A percentile compares a stretch with the other conserved stretches of the same genome.
Conservation (phyloP, 2,113 vertebrate species). For the Phalacrocorax aristotelis region DNA sequence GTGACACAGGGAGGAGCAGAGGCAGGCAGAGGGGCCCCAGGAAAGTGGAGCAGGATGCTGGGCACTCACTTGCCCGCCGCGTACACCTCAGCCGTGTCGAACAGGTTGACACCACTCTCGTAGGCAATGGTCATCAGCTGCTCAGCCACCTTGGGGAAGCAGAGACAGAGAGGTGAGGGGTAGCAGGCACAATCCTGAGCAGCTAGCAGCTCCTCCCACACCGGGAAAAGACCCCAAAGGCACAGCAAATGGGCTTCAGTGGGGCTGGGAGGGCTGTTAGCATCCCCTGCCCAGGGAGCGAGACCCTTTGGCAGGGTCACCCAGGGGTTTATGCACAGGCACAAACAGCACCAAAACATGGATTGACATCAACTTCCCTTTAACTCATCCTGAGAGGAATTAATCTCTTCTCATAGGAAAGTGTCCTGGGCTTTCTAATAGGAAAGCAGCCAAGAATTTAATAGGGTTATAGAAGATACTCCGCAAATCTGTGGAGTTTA, state of each 20-base stretch:
- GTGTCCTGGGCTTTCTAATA: not conserved
- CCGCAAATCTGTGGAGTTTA: not conserved
- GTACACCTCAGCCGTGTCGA: conserved; percentile 97
- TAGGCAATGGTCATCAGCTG: conserved; percentile 97
- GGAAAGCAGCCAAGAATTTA: not conserved
- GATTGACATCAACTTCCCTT: not conserved
- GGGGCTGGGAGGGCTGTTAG: not conserved
- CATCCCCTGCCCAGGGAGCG: not conserved
- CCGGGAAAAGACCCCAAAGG: fast-evolving
- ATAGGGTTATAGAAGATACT: not conserved
- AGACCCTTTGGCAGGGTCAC: fast-evolving
- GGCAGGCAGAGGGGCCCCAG: fast-evolving
- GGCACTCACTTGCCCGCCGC: conserved; percentile 89
- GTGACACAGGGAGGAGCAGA: not conserved
- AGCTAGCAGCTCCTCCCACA: fast-evolving
- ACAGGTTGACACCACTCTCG: conserved; percentile 94
- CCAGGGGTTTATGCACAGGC: fast-evolving
- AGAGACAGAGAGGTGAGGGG: not conserved
- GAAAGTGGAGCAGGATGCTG: not conserved
- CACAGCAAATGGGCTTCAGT: not conserved
- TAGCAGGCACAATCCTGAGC: fast-evolving
- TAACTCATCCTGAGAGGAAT: not conserved
- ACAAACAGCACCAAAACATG: fast-evolving
- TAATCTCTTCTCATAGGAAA: not conserved
- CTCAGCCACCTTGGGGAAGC: conserved; percentile 85